A percentile compares a stretch with the other conserved stretches of the same genome.
Evolutionary conservation across 2,113 vertebrate genomes (phyloP).

Genomic region (human): DNA sequence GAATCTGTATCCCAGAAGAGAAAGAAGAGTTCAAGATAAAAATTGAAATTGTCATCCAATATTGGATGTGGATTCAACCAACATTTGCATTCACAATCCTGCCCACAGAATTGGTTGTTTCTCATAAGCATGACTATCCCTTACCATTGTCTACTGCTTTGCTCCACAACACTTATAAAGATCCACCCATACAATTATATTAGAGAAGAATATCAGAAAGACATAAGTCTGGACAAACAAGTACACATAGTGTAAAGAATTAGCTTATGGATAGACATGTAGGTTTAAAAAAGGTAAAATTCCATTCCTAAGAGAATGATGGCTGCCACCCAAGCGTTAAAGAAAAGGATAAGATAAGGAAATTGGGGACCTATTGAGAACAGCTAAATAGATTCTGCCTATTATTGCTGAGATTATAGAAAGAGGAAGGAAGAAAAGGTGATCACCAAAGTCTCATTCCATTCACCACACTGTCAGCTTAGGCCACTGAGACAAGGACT

Average conservation of each 20-base stretch:
- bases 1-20: not conserved
- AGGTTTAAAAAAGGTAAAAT: not conserved
- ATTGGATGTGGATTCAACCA: not conserved
- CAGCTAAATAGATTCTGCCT: constrained; percentile 23
- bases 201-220: not conserved
- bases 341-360: not conserved
- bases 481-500: not conserved
- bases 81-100: not conserved
- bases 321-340: not conserved
- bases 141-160: not conserved
- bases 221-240: not conserved
- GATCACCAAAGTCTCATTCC: not conserved
- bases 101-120: not conserved
- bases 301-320: not conserved
- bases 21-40: not conserved
- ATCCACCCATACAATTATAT: not conserved
- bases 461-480: not conserved
- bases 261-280: not conserved
- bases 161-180: not conserved
- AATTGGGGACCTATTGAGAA: not conserved
- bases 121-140: not conserved
- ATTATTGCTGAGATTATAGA: constrained; percentile 41
- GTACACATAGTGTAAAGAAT: not conserved
- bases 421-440: not conserved
- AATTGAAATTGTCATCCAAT: not conserved